phyloP scores from a whole-genome alignment of 2,888 invertebrate genomes.

The Lasioglossum leucozonium region DNA sequence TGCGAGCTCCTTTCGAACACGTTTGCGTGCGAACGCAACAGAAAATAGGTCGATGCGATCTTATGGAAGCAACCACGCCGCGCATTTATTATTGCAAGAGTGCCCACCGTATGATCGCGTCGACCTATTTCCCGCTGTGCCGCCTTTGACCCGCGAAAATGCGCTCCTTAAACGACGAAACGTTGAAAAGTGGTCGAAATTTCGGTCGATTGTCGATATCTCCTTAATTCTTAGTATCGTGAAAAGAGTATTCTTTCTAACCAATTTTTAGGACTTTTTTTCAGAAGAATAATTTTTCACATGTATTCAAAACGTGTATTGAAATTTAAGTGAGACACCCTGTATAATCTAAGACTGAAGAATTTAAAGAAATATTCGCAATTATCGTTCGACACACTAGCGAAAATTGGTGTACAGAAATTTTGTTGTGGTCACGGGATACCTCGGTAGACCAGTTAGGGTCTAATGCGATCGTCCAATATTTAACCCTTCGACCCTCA shows the following conservation, averaged over 20 bases:
- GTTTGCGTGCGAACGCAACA: slow-evolving; percentile 28
- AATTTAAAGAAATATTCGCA: background rate
- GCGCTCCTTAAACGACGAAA: background rate
- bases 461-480: background rate
- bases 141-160: slow-evolving; percentile 16
- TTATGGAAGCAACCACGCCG: slow-evolving; percentile 32
- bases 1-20: slow-evolving; percentile 10
- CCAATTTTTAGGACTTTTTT: too few relatives aligned
- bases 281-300: too few relatives aligned
- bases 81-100: slow-evolving; percentile 49
- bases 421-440: too few relatives aligned
- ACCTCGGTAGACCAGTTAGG: too few relatives aligned
- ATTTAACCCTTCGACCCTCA: background rate
- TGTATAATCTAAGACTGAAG: too few relatives aligned
- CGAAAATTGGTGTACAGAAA: background rate
- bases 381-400: too few relatives aligned
- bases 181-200: background rate
- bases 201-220: background rate
- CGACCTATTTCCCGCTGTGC: slow-evolving; percentile 45
- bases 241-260: too few relatives aligned
- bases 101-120: slow-evolving; percentile 36
- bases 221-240: too few relatives aligned
- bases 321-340: too few relatives aligned
- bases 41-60: slow-evolving; percentile 55
- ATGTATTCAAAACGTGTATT: too few relatives aligned